phyloP scores from a whole-genome alignment of 2,888 invertebrate species.

The Thera britannica region DNA sequence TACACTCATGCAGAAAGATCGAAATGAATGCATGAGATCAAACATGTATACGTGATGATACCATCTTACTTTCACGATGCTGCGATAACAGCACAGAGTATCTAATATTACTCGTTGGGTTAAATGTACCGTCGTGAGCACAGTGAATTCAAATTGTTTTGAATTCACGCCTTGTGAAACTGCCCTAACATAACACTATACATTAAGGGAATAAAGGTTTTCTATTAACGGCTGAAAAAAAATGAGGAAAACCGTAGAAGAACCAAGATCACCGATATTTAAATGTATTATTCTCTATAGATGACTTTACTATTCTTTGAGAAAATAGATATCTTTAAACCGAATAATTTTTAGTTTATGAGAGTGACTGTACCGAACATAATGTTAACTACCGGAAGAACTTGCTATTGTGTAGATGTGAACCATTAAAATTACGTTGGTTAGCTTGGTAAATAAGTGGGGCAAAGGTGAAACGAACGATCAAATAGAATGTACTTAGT shows the following conservation, averaged over 20 bases:
- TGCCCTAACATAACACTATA: no score
- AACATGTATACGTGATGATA: conserved; percentile 35
- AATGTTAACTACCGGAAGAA: conserved; percentile 10
- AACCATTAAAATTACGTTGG: conserved; percentile 1
- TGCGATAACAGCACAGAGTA: conserved; percentile 11
- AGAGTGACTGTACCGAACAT: background rate
- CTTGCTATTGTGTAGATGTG: conserved; percentile 19
- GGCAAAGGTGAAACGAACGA: background rate
- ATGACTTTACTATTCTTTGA: no score
- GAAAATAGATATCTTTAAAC: no score
- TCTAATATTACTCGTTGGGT: background rate
- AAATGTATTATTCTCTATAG: no score
- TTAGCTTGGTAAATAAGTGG: background rate
- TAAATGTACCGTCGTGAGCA: no score
- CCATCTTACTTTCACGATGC: conserved; percentile 22
- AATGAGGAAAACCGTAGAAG: no score
- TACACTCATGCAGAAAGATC: conserved; percentile 23
- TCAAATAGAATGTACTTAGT: background rate
- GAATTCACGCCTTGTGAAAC: no score
- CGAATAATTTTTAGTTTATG: background rate
- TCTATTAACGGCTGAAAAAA: no score
- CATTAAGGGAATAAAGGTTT: no score
- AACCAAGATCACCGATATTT: no score
- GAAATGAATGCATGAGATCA: conserved; percentile 21
- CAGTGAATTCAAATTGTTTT: no score